Evolutionary conservation across 1,140 invertebrate genomes (phyloP).

Genomic region (Coelopa frigida): DNA sequence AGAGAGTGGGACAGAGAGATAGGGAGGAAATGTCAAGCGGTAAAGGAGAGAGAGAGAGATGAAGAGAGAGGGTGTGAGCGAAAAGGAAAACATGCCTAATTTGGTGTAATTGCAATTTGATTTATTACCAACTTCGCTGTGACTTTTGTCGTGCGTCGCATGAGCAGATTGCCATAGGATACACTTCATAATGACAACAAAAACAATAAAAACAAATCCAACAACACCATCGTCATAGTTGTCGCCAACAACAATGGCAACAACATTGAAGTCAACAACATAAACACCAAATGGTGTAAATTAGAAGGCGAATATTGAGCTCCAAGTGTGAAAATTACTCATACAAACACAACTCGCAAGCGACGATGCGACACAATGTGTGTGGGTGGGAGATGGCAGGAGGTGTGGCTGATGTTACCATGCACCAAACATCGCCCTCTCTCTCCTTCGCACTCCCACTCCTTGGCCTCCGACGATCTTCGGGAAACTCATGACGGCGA

Average conservation of each 20-base stretch:
- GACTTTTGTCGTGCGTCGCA: constrained; percentile 38
- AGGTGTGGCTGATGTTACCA: not conserved
- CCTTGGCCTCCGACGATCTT: too few species aligned
- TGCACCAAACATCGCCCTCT: not conserved
- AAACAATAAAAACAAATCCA: too few species aligned
- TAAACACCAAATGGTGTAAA: constrained; percentile 12
- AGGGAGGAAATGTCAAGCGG: too few species aligned
- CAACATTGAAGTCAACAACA: too few species aligned
- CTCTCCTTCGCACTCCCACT: too few species aligned
- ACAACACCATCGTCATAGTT: too few species aligned
- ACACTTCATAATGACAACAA: too few species aligned
- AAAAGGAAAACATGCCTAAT: constrained; percentile 43
- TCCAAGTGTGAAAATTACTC: not conserved
- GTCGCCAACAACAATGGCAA: too few species aligned
- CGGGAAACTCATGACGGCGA: not conserved
- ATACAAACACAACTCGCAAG: not conserved
- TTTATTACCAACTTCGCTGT: constrained; percentile 44
- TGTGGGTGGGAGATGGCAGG: not conserved
- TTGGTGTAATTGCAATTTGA: constrained; percentile 45
- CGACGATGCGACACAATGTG: not conserved
- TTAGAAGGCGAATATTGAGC: constrained; percentile 14
- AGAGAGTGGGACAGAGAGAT: too few species aligned
- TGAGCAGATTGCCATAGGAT: too few species aligned
- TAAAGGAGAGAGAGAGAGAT: too few species aligned
- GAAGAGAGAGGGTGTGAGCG: too few species aligned